Evolutionary conservation across 2,797 vertebrate genomes (phyloP).

Genomic region (Falco rusticolus): DNA sequence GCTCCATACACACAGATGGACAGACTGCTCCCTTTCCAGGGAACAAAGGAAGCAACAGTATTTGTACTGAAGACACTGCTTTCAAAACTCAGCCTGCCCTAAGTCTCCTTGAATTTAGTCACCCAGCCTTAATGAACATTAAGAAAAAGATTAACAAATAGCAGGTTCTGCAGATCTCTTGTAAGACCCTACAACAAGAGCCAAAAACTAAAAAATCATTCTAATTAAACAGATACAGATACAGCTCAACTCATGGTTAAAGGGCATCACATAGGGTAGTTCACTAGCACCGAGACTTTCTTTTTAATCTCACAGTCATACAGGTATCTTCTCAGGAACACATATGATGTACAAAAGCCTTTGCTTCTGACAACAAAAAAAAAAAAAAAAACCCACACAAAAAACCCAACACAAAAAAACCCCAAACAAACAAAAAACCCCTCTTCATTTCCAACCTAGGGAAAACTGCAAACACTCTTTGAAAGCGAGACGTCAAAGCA

Average conservation of each 20-base stretch:
- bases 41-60: not conserved
- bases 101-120: not conserved
- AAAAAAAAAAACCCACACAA: not conserved
- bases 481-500: not conserved
- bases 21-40: not conserved
- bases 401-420: too few species aligned
- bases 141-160: not conserved
- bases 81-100: not conserved
- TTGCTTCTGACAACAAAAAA: not conserved
- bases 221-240: not conserved
- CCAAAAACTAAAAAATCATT: not conserved
- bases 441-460: not conserved
- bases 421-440: not conserved
- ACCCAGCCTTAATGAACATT: not conserved
- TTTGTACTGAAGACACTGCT: not conserved
- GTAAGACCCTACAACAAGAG: not conserved
- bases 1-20: not conserved
- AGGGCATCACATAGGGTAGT: not conserved
- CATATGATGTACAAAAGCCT: not conserved
- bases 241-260: not conserved
- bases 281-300: not conserved
- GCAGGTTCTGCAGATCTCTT: not conserved
- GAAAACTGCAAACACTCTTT: not conserved
- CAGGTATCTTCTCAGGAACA: not conserved
- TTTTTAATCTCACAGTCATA: not conserved